phyloP scores from a whole-genome alignment of 1,140 invertebrate species.

The Sesamia nonagrioides region DNA sequence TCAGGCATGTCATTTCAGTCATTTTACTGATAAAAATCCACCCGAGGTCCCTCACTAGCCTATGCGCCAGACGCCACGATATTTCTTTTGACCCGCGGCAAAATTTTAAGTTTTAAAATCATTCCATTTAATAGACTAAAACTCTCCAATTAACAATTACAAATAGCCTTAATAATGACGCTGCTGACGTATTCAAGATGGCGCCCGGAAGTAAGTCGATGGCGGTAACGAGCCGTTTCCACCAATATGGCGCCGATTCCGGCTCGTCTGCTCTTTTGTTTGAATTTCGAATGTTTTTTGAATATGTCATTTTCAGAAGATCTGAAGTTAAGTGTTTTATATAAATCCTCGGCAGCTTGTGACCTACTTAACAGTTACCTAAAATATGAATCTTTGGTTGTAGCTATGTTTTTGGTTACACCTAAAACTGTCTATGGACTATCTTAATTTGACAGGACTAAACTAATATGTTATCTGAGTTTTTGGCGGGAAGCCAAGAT shows the following conservation, averaged over 20 bases:
- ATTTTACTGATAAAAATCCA: too few species aligned
- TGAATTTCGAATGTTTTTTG: constrained; percentile 31
- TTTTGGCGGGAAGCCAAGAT: too few species aligned
- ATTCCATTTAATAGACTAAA: background rate
- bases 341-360: background rate
- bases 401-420: too few species aligned
- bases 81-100: background rate
- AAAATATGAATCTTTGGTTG: too few species aligned
- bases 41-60: too few species aligned
- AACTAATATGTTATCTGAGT: too few species aligned
- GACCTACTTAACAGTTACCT: too few species aligned
- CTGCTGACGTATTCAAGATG: constrained; percentile 46
- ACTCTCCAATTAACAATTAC: constrained; percentile 37
- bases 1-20: too few species aligned
- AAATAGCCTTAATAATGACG: constrained; percentile 47
- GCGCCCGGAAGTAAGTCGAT: constrained; percentile 43
- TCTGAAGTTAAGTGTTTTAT: background rate
- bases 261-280: constrained; percentile 31
- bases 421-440: too few species aligned
- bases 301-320: background rate
- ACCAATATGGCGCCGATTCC: constrained; percentile 53
- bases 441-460: too few species aligned
- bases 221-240: constrained; percentile 55
- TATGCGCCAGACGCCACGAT: too few species aligned
- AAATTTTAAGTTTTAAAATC: background rate